phyloP scores from a whole-genome alignment of 2,888 invertebrate genomes.

The Melieria picta region DNA sequence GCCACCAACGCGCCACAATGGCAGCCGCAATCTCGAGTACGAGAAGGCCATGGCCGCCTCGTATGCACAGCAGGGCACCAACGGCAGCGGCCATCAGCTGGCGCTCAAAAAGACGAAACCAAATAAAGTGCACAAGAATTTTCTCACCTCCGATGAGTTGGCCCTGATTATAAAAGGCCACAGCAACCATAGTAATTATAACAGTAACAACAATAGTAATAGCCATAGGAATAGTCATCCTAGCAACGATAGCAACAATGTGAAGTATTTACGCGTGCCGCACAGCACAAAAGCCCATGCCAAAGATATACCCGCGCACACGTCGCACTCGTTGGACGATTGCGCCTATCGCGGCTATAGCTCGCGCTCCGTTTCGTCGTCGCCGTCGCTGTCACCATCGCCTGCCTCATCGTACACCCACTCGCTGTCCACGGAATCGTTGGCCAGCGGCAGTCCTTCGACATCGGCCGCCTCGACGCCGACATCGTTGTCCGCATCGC shows the following conservation, averaged over 20 bases:
- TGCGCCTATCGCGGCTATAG: constrained; percentile 1
- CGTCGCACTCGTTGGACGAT: constrained; percentile 12
- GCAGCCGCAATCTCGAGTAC: constrained; percentile 56
- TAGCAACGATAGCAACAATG: constrained; percentile 31
- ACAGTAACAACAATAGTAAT: constrained; percentile 38
- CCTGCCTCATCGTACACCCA: constrained; percentile 40
- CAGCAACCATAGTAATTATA: constrained; percentile 23
- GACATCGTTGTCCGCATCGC: constrained; percentile 50
- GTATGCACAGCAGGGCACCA: constrained; percentile 44
- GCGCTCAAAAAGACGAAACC: constrained; percentile 43
- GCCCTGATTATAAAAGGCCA: constrained; percentile 42
- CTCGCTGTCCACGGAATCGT: constrained; percentile 51
- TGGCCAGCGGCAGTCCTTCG: constrained; percentile 40
- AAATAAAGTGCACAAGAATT: constrained; percentile 40
- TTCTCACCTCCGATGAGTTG: constrained; percentile 43
- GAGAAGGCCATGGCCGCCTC: constrained; percentile 58
- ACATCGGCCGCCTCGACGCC: constrained; percentile 53
- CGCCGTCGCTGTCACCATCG: constrained; percentile 24
- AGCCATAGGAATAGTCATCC: constrained; percentile 11
- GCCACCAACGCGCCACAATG: constrained; percentile 31
- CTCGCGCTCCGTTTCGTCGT: constrained; percentile 1
- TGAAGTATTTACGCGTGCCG: constrained; percentile 13
- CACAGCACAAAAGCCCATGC: constrained; percentile 17
- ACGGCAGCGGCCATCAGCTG: constrained; percentile 23
- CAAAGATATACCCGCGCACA: constrained; percentile 33